Base-by-base conservation (phyloP, 64 coral and sea anemone genomes). In the Porites australiensis region DNA sequence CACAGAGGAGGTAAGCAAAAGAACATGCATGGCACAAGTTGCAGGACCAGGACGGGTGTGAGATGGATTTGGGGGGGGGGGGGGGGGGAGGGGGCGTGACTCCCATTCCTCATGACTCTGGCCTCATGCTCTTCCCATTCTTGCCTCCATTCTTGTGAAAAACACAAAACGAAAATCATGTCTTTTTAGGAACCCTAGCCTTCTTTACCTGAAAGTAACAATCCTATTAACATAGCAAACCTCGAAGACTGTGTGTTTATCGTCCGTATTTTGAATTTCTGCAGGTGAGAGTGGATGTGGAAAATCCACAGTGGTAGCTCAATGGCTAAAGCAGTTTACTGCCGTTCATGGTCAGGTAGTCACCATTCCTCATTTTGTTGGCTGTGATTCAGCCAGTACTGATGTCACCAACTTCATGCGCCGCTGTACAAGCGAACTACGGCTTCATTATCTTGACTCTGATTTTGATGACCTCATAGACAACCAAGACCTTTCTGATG, bases 401-500 rank as follows among this genome's bases (percentile, higher is more conserved):
- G 98, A 99, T 15, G 68, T 99, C 72, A 93, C 88, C 4, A 93
- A 88, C 62, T 89, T 96, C 73, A 99, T 99, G 98, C 88, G 84
- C 77, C 98, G 94, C 88, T 99, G 98, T 76, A 99, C 94, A 58
- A 65, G 64, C 27, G 94, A 96, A 91, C 87, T 99, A 44, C 98
- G 98, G 37, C 69, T 79, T 79, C 94, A 96, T 19, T 99, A 94
- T 27, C 82, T 93, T 79, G 91, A 91, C 13, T 90, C 87, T 9
- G 77, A 89, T 22, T 50, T 88, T 10, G 66, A 87, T 86, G 94
- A 91, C 64, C 43, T 73, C 18, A 83, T 87, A 10, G 94, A 94
- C 65, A 90, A 72, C 77, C 81, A 96, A 59, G 94, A 96, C 57
- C 61, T 92, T 7, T 80, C 55, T 14, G 92, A 99, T 72, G 96